Evolutionary conservation across 2,888 invertebrate species (phyloP).

Genomic region (Patella caerulea): DNA sequence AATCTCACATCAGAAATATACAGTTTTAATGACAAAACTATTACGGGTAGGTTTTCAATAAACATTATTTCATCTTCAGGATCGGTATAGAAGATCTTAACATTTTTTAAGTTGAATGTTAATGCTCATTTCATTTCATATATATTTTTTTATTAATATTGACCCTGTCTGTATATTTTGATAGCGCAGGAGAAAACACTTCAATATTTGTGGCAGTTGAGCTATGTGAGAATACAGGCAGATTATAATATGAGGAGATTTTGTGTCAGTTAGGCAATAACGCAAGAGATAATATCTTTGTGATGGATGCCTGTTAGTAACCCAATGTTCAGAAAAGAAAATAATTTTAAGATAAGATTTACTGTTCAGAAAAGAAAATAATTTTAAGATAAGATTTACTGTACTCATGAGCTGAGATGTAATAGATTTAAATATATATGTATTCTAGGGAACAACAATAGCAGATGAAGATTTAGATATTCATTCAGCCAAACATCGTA

Average conservation of each 20-base stretch:
- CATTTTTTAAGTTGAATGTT: not conserved
- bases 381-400: no score
- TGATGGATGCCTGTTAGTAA: no score
- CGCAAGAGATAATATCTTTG: not conserved
- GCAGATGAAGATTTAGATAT: slow-evolving; percentile 76
- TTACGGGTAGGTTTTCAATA: slow-evolving; percentile 61
- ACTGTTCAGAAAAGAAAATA: not conserved
- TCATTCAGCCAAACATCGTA: slow-evolving; percentile 75
- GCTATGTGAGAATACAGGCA: no score
- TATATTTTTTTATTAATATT: not conserved
- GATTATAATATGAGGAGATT: no score
- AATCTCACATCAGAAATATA: slow-evolving; percentile 81
- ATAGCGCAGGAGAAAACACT: no score
- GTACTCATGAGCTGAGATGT: not conserved
- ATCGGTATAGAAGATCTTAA: not conserved
- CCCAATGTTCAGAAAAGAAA: no score
- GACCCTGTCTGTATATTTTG: no score
- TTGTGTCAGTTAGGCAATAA: no score
- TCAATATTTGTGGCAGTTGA: no score
- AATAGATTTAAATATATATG: slow-evolving; percentile 2
- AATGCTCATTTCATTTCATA: not conserved
- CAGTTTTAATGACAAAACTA: slow-evolving; percentile 77
- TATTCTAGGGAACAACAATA: slow-evolving; percentile 74
- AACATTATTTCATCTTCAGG: no score
- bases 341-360: no score